A percentile compares a stretch with the other conserved stretches of the same genome.
Conservation (phyloP, 92 coral and sea anemone genomes). For the Palythoa heliodiscus region DNA sequence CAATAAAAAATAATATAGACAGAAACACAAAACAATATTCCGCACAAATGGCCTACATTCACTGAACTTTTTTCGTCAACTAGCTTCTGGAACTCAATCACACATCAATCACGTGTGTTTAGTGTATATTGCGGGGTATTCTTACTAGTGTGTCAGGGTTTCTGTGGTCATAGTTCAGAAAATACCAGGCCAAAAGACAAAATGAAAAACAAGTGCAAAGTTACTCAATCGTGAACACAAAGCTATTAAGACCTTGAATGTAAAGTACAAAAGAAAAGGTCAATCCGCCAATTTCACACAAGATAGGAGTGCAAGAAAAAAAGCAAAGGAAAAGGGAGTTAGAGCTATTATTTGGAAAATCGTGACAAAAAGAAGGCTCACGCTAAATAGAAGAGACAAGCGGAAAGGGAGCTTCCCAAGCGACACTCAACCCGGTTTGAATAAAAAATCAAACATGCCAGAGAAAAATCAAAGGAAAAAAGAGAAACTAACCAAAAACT, state of each 20-base stretch:
- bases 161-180: conserved; percentile 2
- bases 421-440: conserved; percentile 16
- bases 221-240: neutral
- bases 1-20: neutral
- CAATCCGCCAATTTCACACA: neutral
- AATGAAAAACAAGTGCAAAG: conserved; percentile 5
- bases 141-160: conserved; percentile 4
- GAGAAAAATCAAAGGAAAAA: conserved; percentile 20
- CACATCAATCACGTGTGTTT: neutral
- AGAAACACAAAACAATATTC: neutral
- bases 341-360: conserved; percentile 25
- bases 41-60: neutral
- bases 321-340: conserved; percentile 8
- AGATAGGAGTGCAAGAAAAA: neutral
- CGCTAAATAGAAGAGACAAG: conserved; percentile 26
- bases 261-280: neutral
- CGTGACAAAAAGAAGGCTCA: conserved; percentile 10
- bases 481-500: neutral
- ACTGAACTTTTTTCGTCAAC: neutral
- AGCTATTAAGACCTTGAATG: neutral
- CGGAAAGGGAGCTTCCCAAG: conserved; percentile 14
- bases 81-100: conserved; percentile 5
- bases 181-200: neutral
- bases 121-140: neutral
- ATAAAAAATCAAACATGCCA: conserved; percentile 7